phyloP scores from a whole-genome alignment of 2,888 invertebrate genomes.

The Philaethria dido region DNA sequence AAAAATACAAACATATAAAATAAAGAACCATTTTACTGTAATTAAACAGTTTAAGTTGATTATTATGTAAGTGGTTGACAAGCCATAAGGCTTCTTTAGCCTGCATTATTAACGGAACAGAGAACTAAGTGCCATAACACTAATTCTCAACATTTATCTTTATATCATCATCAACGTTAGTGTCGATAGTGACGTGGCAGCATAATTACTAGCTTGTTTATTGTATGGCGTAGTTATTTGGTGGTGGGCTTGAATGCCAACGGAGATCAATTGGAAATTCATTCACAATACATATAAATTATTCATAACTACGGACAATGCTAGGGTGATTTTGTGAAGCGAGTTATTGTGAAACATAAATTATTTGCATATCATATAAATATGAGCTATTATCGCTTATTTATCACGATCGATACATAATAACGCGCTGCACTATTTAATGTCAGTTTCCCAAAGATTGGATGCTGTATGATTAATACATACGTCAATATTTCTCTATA shows the following conservation, averaged over 20 bases:
- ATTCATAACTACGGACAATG: slow-evolving; percentile 34
- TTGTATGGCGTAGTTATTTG: not conserved
- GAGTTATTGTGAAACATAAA: slow-evolving; percentile 22
- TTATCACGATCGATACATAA: slow-evolving; percentile 16
- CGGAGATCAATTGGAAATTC: slow-evolving; percentile 36
- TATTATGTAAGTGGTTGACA: not conserved
- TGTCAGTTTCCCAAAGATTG: not conserved
- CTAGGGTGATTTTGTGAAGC: slow-evolving; percentile 21
- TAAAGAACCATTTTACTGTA: not conserved
- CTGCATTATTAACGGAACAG: not conserved
- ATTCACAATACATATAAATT: slow-evolving; percentile 34
- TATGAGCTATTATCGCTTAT: slow-evolving; percentile 2
- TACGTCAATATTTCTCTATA: not conserved
- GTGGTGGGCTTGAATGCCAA: slow-evolving; percentile 33
- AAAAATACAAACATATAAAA: not conserved
- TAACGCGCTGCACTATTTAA: slow-evolving; percentile 1
- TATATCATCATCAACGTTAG: not conserved
- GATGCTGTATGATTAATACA: not conserved
- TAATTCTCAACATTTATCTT: not conserved
- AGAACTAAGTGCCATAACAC: not conserved
- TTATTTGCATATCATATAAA: slow-evolving; percentile 32
- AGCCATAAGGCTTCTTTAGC: not conserved
- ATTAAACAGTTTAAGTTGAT: not conserved
- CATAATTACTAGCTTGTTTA: slow-evolving; percentile 3
- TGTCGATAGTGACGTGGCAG: not conserved